Conservation (phyloP, 2,797 vertebrate species). For the Ficedula albicollis region DNA sequence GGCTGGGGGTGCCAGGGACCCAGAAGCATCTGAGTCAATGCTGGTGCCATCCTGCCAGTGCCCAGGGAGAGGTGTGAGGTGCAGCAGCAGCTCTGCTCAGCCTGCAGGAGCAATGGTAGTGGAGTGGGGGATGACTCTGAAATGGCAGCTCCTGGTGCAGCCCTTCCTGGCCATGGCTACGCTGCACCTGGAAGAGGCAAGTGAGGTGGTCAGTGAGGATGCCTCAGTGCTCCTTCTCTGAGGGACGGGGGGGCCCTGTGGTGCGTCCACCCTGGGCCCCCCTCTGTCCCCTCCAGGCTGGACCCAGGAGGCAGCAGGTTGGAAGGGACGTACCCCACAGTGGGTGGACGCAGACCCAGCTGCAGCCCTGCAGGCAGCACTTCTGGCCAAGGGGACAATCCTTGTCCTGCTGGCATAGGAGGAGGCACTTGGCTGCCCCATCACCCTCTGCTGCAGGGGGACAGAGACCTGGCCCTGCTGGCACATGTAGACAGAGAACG, state of each 20-base stretch:
- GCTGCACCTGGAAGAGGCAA: not conserved
- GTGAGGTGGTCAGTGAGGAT: not conserved
- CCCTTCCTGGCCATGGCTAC: not conserved
- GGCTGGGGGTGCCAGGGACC: no score
- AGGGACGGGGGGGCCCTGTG: not conserved
- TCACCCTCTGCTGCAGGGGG: not conserved
- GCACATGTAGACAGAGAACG: not conserved
- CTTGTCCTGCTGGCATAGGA: constrained; percentile 24
- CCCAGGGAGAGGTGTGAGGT: not conserved
- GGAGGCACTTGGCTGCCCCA: not conserved
- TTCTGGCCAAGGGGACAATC: not conserved
- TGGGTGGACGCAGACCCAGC: rapidly evolving
- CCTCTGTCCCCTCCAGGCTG: not conserved
- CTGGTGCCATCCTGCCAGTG: not conserved
- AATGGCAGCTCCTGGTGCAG: not conserved
- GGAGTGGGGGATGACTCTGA: rapidly evolving
- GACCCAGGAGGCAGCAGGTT: not conserved
- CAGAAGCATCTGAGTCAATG: not conserved
- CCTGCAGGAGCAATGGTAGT: rapidly evolving
- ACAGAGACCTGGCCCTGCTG: not conserved
- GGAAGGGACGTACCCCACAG: not conserved
- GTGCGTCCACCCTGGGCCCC: no score
- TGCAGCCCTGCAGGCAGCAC: constrained; percentile 13
- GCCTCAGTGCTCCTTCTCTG: not conserved
- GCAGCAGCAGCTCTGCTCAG: not conserved